Evolutionary conservation across 2,797 vertebrate genomes (phyloP).

Genomic region (Pogonophryne albipinna): DNA sequence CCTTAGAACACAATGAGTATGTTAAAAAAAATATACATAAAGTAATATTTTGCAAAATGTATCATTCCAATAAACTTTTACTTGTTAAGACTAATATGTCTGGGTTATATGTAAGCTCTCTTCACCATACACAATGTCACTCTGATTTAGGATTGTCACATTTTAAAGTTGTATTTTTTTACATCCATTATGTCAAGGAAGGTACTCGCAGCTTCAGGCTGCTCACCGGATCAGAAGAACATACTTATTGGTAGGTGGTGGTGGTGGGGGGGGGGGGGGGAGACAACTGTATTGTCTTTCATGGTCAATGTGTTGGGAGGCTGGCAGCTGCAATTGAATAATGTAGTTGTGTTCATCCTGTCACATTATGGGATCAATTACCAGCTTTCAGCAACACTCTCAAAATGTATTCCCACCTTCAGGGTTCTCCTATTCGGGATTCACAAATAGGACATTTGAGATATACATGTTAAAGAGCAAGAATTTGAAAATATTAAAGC

Average conservation of each 20-base stretch:
- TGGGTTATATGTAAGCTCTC: conserved; percentile 62
- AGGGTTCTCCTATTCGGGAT: background rate
- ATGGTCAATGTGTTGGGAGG: conserved; percentile 30
- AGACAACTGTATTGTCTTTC: conserved; percentile 18
- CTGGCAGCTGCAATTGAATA: conserved; percentile 51
- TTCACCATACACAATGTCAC: conserved; percentile 18
- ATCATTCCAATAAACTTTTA: conserved; percentile 94
- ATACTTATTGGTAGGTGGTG: conserved; percentile 24
- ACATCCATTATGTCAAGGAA: conserved; percentile 16
- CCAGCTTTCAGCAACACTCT: conserved; percentile 30
- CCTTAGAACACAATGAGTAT: conserved; percentile 89
- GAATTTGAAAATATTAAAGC: background rate
- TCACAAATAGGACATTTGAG: background rate
- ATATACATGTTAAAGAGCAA: background rate
- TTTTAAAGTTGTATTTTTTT: background rate
- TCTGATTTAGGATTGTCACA: background rate
- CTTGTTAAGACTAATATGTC: conserved; percentile 87
- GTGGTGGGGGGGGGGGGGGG: too few species aligned
- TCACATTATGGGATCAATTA: conserved; percentile 57
- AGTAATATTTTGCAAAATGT: conserved; percentile 93
- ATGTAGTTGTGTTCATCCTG: conserved; percentile 61
- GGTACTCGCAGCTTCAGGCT: background rate
- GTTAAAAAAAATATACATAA: conserved; percentile 86
- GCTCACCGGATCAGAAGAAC: conserved; percentile 18
- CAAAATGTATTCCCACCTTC: conserved; percentile 27